Conservation (phyloP, 2,113 vertebrate species). For the Lycaon pictus region DNA sequence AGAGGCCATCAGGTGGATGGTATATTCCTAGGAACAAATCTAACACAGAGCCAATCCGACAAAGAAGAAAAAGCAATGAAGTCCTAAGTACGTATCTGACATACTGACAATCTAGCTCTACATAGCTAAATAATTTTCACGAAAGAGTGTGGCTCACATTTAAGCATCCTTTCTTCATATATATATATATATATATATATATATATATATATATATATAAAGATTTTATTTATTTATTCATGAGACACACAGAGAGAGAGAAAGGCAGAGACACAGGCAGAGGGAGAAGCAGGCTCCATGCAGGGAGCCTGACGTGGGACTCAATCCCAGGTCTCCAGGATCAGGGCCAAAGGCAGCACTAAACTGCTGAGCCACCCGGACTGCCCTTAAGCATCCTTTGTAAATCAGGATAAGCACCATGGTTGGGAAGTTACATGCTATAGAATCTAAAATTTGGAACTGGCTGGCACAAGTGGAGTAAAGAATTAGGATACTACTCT, state of each 20-base stretch:
- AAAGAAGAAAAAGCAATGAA: neutral
- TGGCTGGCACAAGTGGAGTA: neutral
- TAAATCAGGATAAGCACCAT: neutral
- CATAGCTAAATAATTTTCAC: neutral
- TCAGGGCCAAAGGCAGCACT: too few species aligned
- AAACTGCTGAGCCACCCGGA: too few species aligned
- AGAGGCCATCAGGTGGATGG: neutral
- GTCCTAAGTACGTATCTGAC: neutral
- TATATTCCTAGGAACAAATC: neutral
- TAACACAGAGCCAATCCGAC: neutral
- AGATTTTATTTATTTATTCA: too few species aligned
- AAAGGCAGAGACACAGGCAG: too few species aligned
- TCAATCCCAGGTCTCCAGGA: too few species aligned
- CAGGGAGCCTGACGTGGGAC: too few species aligned
- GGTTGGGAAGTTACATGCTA: neutral
- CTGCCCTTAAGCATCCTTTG: neutral
- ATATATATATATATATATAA: too few species aligned
- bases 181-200: too few species aligned
- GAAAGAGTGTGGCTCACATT: neutral
- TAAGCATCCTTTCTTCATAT: neutral
- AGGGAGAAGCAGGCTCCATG: too few species aligned
- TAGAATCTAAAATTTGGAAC: neutral
- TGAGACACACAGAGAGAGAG: too few species aligned
- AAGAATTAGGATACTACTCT: neutral
- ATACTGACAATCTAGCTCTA: neutral